Base-by-base conservation (phyloP, 2,888 invertebrate species). In the Archips xylosteana region DNA sequence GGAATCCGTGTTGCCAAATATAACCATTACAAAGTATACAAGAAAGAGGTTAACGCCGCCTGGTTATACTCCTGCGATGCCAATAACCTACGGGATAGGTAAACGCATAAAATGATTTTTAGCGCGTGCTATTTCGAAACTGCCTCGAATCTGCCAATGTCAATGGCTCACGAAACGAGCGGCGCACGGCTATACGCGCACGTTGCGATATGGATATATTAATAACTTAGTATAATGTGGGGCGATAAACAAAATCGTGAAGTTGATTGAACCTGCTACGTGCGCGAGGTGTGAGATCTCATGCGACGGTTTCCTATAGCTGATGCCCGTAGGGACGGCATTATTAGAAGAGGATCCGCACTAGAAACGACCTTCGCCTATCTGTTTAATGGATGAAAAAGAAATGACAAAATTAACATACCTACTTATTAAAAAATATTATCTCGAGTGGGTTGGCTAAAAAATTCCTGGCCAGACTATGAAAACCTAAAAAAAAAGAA, bases 81-180 rank as follows among this genome's bases (percentile, higher is more conserved):
- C 79, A 77, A 81, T 82, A 83, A 82, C 80, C 82, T 65, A 75
- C 74, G 70, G 71, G 70, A 70, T 72, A 76, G 76, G 71, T 72
- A 71, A 70, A 82, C 80, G 79, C 76, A 76, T 83, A 79, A 78
- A 76, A 79, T 79, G 81, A 81, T 83, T 83, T 84, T 82, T 76
- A 77, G 80, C 79, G 79, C 76, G 80, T 74, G 85, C 86, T 89
- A 90, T 90, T 91, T 90, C 82, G 83, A 87, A 74, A 60, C 83
- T 77, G 79, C 79, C 79, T 83, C 84, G 80, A 86, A 85, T 81
- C 77, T 77, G 80, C 81, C 85, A 90, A 90, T 92, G 92, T 92
- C 92, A 92, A 92, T 92, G 91, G 89, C 91, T 90, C 86, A 87
- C 81, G 82, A 88, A 39, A 88, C 83, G 82, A 80, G 77, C 78